Conservation (phyloP, 2,888 invertebrate species). For the Brenthis daphne region DNA sequence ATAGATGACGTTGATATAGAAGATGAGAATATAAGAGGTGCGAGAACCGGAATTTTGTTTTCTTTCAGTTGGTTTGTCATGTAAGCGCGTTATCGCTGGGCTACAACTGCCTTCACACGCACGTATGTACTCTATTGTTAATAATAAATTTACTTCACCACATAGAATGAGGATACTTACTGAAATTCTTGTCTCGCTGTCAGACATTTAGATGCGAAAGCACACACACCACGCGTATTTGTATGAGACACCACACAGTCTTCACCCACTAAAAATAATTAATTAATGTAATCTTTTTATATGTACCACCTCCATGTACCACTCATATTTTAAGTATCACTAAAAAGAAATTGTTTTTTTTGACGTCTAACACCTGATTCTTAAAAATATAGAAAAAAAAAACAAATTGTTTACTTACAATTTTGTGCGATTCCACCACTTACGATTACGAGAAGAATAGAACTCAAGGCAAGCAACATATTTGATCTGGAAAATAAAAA, state of each 20-base stretch:
- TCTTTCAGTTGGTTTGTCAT: too few relatives aligned
- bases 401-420: not conserved
- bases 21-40: too few relatives aligned
- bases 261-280: conserved; percentile 33
- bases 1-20: too few relatives aligned
- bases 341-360: too few relatives aligned
- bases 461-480: conserved; percentile 2
- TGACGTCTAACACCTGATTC: too few relatives aligned
- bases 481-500: not conserved
- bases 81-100: too few relatives aligned
- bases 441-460: not conserved
- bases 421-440: conserved; percentile 2
- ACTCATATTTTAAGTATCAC: too few relatives aligned
- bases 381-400: not conserved
- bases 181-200: conserved; percentile 33
- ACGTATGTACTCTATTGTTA: not conserved
- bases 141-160: not conserved
- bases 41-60: too few relatives aligned
- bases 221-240: conserved; percentile 31
- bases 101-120: too few relatives aligned
- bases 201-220: conserved; percentile 21
- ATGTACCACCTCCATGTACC: not conserved
- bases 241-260: conserved; percentile 31
- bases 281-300: not conserved
- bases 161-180: conserved; percentile 25